Conservation (phyloP, 2,113 vertebrate species). For the Tapirus terrestris region DNA sequence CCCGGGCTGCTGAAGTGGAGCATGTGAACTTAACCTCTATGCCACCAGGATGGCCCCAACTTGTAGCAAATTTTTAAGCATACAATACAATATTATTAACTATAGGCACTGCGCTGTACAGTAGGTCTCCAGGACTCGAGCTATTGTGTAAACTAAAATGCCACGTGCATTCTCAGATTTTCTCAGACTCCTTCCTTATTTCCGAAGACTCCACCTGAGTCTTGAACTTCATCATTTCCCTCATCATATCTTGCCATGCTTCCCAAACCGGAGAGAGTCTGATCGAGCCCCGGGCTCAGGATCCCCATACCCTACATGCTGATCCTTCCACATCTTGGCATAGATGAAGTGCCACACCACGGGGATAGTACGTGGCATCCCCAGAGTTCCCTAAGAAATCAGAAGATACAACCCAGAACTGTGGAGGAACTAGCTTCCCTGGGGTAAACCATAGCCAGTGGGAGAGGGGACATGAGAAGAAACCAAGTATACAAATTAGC, state of each 20-base stretch:
- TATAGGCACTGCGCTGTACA: fast-evolving
- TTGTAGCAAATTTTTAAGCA: no score
- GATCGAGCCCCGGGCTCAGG: not conserved
- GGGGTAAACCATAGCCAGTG: fast-evolving
- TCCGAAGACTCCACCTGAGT: fast-evolving
- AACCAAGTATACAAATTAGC: fast-evolving
- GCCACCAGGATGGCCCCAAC: no score
- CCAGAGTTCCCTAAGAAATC: fast-evolving
- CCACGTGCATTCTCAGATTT: not conserved
- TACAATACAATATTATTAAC: not conserved
- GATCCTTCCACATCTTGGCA: fast-evolving
- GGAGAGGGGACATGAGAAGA: not conserved
- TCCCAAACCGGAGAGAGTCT: not conserved
- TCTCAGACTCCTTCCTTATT: not conserved
- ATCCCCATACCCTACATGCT: fast-evolving
- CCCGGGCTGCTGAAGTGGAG: no score
- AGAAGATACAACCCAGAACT: not conserved
- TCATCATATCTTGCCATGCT: not conserved
- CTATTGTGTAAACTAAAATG: not conserved
- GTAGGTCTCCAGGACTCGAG: not conserved
- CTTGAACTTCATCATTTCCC: fast-evolving
- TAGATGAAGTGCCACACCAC: fast-evolving
- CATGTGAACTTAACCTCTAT: no score
- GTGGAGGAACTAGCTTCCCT: fast-evolving
- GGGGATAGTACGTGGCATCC: not conserved